Percentiles rank a stretch among this genome's conserved stretches.
These are phyloP conservation scores for Cettia cetti DNA, from an alignment of 2,113 vertebrate species.

Conservation along the genomic window DNA sequence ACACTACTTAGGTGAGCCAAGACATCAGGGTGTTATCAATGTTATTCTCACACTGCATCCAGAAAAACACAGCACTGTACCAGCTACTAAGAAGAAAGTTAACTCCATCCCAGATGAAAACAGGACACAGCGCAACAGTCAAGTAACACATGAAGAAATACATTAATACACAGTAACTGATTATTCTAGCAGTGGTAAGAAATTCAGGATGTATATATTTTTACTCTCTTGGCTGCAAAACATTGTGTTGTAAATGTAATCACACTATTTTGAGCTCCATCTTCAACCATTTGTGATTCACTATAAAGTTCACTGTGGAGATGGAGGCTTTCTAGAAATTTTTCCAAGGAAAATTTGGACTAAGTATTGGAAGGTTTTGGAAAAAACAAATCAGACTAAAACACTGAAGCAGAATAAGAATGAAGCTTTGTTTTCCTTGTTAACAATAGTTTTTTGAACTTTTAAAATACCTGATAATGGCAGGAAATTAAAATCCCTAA, in stretches of 20 bases:
- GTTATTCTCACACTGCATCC: background rate
- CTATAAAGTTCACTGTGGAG: background rate
- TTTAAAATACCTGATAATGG: background rate
- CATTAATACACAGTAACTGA: background rate
- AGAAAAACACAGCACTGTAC: background rate
- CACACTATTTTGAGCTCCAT: background rate
- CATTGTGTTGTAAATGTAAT: background rate
- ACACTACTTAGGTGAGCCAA: background rate
- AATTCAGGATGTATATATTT: background rate
- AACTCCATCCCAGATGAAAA: background rate
- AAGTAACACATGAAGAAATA: background rate
- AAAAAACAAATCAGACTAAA: background rate
- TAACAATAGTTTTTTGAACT: background rate
- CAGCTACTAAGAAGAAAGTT: background rate
- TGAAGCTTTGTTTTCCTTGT: background rate
- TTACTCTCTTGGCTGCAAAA: background rate
- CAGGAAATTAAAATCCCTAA: background rate
- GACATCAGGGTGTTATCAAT: background rate
- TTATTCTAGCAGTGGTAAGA: background rate
- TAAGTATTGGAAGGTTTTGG: background rate
- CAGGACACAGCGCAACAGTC: background rate
- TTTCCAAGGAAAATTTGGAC: background rate
- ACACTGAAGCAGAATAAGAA: background rate
- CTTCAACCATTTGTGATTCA: background rate
- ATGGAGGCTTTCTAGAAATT: background rate